phyloP scores from a whole-genome alignment of 2,797 vertebrate genomes.

The Peromyscus nudipes region DNA sequence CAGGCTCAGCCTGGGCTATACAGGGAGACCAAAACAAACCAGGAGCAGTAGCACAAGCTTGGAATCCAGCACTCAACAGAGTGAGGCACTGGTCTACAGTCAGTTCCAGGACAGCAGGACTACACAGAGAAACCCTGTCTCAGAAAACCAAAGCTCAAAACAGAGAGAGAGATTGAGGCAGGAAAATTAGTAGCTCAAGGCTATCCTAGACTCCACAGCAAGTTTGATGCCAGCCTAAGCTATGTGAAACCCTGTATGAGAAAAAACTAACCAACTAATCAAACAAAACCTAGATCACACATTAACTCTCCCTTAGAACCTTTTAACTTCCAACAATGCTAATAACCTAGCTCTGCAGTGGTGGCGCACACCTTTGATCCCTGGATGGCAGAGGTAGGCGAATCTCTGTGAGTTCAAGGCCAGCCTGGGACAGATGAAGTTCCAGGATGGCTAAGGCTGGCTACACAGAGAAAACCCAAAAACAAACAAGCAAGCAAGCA shows the following conservation, averaged over 20 bases:
- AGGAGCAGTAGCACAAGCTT: not conserved
- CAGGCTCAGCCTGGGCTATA: not conserved
- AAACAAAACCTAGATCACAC: not conserved
- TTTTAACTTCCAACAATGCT: constrained; percentile 58
- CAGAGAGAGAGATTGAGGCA: not conserved
- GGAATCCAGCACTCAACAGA: not conserved
- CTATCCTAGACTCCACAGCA: not conserved
- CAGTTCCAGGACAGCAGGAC: not conserved
- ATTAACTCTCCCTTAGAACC: not conserved
- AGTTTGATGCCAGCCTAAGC: not conserved
- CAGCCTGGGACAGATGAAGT: not conserved
- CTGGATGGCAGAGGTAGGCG: not conserved
- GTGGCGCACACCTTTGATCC: not conserved
- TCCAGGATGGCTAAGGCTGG: not conserved
- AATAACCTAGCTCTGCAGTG: not conserved
- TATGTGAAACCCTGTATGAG: not conserved
- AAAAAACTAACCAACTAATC: not conserved
- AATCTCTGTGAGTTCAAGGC: not conserved
- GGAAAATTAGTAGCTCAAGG: not conserved
- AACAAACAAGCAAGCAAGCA: not conserved
- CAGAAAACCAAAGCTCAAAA: not conserved
- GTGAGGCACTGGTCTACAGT: not conserved
- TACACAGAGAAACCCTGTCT: not conserved
- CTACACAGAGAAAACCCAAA: not conserved
- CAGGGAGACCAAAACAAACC: not conserved